These are phyloP conservation scores for Tiphia femorata DNA, from an alignment of 2,888 invertebrate species.

Conservation along the genomic window DNA sequence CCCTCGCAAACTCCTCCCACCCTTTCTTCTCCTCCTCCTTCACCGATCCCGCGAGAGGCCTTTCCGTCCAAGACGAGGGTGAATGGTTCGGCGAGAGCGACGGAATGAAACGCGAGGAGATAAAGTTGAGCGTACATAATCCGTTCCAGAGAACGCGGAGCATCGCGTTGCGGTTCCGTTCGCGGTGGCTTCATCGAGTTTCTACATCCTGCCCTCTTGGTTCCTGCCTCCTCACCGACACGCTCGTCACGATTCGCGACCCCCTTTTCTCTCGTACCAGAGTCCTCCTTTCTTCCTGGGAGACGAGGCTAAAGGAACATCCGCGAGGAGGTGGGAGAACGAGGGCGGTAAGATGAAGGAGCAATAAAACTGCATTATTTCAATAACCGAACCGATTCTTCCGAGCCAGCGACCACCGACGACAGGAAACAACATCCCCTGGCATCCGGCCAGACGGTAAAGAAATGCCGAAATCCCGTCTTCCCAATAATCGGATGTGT, in stretches of 20 bases:
- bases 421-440: constrained; percentile 66
- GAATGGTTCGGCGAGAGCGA: not conserved
- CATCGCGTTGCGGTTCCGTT: constrained; percentile 18
- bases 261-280: too few relatives aligned
- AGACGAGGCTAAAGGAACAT: too few relatives aligned
- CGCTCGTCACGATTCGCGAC: constrained; percentile 1
- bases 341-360: constrained; percentile 29
- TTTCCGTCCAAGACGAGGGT: too few relatives aligned
- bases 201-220: constrained; percentile 8
- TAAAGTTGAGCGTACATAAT: constrained; percentile 45
- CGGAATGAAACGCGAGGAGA: constrained; percentile 23
- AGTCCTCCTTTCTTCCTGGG: not conserved
- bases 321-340: not conserved
- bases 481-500: constrained; percentile 67
- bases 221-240: constrained; percentile 1
- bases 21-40: too few relatives aligned
- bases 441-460: constrained; percentile 59
- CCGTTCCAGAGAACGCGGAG: constrained; percentile 13
- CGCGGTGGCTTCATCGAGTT: not conserved
- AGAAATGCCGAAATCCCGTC: constrained; percentile 62
- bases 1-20: constrained; percentile 1
- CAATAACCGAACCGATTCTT: constrained; percentile 66
- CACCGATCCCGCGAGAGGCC: not conserved
- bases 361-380: constrained; percentile 66
- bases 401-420: constrained; percentile 60